These are phyloP conservation scores for Apocrypta bakeri DNA, from an alignment of 1,140 invertebrate genomes.

Conservation along the genomic window DNA sequence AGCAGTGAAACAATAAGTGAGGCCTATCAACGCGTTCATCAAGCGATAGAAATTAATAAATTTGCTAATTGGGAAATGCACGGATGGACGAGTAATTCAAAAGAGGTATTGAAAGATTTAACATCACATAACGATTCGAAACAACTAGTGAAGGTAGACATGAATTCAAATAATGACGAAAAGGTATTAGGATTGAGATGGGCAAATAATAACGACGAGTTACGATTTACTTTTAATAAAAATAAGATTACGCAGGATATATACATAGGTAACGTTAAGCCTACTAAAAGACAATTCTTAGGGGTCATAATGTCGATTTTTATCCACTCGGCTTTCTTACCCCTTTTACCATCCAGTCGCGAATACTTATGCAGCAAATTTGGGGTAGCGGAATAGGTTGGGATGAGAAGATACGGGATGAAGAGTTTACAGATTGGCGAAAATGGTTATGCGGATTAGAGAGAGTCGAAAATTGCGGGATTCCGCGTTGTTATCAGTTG, in stretches of 20 bases:
- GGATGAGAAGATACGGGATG: not conserved
- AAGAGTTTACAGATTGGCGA: not conserved
- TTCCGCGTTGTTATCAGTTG: too few species aligned
- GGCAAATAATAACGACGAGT: not conserved
- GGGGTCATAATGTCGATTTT: conserved; percentile 7
- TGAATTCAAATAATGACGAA: not conserved
- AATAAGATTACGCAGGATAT: not conserved
- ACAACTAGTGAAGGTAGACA: not conserved
- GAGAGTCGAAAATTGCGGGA: too few species aligned
- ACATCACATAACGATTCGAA: not conserved
- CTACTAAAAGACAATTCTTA: conserved; percentile 1
- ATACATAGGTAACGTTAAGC: not conserved
- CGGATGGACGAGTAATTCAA: not conserved
- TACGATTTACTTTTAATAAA: not conserved
- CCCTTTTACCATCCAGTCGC: not conserved
- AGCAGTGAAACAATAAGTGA: not conserved
- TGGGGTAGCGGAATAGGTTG: conserved; percentile 2
- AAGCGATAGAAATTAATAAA: not conserved
- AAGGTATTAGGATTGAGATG: not conserved
- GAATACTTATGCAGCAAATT: conserved; percentile 23
- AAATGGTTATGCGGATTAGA: not conserved
- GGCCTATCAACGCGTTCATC: not conserved
- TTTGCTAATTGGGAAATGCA: conserved; percentile 2
- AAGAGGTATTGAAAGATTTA: not conserved
- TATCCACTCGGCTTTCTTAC: not conserved